Evolutionary conservation across 2,113 vertebrate species (phyloP), one percentile per base, ranked within the genome.

Genomic region (Phalacrocorax carbo): DNA sequence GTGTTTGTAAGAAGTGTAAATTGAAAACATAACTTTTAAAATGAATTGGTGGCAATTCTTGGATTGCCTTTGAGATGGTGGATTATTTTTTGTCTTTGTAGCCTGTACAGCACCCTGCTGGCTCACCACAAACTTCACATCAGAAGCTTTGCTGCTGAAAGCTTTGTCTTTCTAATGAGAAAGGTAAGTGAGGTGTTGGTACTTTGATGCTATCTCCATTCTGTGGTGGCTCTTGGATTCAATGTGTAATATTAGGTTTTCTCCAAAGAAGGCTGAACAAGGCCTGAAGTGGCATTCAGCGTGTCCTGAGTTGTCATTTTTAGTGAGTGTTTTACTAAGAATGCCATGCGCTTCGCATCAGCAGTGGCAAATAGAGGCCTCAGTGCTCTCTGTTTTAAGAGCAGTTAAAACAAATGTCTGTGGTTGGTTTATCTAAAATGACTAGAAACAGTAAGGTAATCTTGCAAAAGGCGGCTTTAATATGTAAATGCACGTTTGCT

Each of bases 91-190:
- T 97, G 46, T 96, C 75, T 94, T 95, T 93, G 9, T 96, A 99
- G 99, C 88, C 95, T 99, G 84, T 99, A 99, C 97, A 99, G 99
- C 97, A 98, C 98, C 40, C 97, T 99, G 30, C 94, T 99, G 98
- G 99, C 98, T 75, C 99, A 99, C 97, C 99, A 98, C 94, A 99
- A 99, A 86, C 98, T 98, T 42, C 99, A 99, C 95, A 99, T 99
- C 97, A 98, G 99, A 95, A 99, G 98, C 69, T 99, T 99, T 97
- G 99, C 99, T 84, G 99, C 99, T 4, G 99, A 99, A 97, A 99
- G 99, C 94, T 99, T 99, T 97, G 99, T 99, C 46, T 99, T 99
- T 96, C 92, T 99, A 82, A 99, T 99, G 99, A 99, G 99, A 97
- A 99, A 99, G 98, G 99, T 99, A 96, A 91, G 98, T 92, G 30